phyloP scores from a whole-genome alignment of 2,113 vertebrate species.

The Hiodon alosoides region DNA sequence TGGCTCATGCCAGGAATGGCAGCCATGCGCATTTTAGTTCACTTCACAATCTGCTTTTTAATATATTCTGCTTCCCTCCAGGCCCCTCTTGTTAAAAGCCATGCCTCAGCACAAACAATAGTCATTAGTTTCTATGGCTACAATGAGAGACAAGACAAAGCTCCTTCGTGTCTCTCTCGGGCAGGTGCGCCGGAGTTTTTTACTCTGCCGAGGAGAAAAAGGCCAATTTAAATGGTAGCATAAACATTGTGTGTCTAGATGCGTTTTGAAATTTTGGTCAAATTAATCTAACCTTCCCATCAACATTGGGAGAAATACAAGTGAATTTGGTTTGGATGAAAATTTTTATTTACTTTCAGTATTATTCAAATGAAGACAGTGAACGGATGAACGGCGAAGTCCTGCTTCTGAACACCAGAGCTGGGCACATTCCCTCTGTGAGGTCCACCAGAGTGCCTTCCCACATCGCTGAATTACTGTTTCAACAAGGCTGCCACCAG shows the following conservation, averaged over 20 bases:
- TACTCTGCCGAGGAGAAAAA: neutral
- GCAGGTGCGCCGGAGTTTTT: constrained; percentile 10
- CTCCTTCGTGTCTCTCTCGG: neutral
- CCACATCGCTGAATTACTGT: constrained; percentile 35
- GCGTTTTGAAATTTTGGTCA: neutral
- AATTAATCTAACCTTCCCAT: neutral
- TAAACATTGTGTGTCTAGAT: neutral
- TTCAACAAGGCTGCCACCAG: constrained; percentile 34
- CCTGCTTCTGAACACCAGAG: neutral
- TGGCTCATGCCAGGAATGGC: constrained; percentile 3
- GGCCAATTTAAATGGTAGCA: neutral
- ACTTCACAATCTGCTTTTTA: constrained; percentile 10
- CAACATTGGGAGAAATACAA: too few relatives aligned
- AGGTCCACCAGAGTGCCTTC: constrained; percentile 13
- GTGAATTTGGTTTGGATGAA: too few relatives aligned
- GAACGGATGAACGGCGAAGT: neutral
- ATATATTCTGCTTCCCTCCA: constrained; percentile 7
- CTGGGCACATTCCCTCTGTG: constrained; percentile 7
- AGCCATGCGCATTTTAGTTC: neutral
- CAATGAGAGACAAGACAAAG: constrained; percentile 2
- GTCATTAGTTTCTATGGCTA: constrained; percentile 23
- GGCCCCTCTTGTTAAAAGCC: neutral
- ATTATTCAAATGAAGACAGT: neutral
- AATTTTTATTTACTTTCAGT: neutral
- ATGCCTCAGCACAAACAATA: constrained; percentile 20